These are phyloP conservation scores for Melitaea athalia DNA, from an alignment of 2,888 invertebrate species.

Conservation along the genomic window DNA sequence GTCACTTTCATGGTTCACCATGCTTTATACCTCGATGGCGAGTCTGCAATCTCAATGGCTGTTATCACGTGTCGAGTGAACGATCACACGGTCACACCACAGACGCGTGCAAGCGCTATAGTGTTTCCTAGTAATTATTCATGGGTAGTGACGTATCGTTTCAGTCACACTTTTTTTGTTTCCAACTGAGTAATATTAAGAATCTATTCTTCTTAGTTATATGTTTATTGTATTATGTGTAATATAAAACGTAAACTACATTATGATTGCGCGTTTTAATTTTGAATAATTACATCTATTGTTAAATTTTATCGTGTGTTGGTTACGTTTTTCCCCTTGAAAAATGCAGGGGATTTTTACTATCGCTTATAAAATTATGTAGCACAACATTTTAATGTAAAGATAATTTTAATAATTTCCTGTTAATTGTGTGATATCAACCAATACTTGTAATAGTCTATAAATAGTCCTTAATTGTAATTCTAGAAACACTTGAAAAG, in stretches of 20 bases:
- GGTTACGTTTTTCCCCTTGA: neutral
- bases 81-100: slow-evolving; percentile 32
- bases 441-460: neutral
- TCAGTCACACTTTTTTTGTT: slow-evolving; percentile 22
- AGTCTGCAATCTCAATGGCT: slow-evolving; percentile 20
- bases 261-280: no score
- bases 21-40: slow-evolving; percentile 15
- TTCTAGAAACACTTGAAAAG: slow-evolving; percentile 20
- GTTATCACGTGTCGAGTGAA: slow-evolving; percentile 28
- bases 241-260: neutral
- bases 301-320: no score
- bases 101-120: slow-evolving; percentile 26
- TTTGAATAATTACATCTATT: no score
- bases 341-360: slow-evolving; percentile 3
- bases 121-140: slow-evolving; percentile 30
- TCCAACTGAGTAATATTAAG: slow-evolving; percentile 1
- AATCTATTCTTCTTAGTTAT: neutral
- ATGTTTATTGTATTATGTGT: neutral
- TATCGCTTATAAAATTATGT: slow-evolving; percentile 6
- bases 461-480: slow-evolving; percentile 10
- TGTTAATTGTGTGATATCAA: slow-evolving; percentile 12
- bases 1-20: slow-evolving; percentile 8
- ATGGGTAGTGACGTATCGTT: slow-evolving; percentile 22
- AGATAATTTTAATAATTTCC: slow-evolving; percentile 7
- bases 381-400: neutral